Base-by-base conservation (phyloP, 2,888 invertebrate genomes). In the Athrips mouffetella region DNA sequence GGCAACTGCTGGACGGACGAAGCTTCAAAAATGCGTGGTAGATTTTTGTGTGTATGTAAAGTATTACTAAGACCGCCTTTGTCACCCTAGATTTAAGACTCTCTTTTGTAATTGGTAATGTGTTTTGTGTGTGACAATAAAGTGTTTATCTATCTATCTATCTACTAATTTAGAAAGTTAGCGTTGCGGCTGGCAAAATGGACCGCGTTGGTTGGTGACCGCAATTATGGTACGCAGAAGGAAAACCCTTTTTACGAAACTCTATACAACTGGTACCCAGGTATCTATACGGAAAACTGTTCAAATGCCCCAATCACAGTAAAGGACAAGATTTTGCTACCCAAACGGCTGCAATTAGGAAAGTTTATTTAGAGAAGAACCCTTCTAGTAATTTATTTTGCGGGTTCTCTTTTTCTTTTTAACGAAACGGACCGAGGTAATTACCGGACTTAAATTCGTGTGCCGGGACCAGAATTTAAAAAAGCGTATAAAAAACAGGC, bases 331-430 rank as follows among this genome's bases (percentile, higher is more conserved):
- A 42, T 15, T 27, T 27, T 16, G 10, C 42, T 29, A 15, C 18
- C 11, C 47, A 41, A 39, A 45, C 23, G 42, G 20, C 18, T 33
- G 58, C 62, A 72, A 68, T 70, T 72, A 65, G 60, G 51, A 25
- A 46, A 44, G 55, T 57, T 57, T 58, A 59, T 64, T 63, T 55
- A 49, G 55, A 61, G 58, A 54, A 52, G 54, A 62, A 60, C 63
- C 61, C 61, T 65, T 63, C 57, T 56, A 48, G 29, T 61, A 62
- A 67, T 68, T 70, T 65, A 62, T 61, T 62, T 60, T 58, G 59
- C 51, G 25, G 53, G 45, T 53, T 50, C 54, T 60, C 67, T 62
- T 21, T 37, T 37, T 11, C 11, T 37, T 44, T 44, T 57, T 53
- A 53, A 48, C 50, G 50, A 47, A 68, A 65, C 60, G 57, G 58